Evolutionary conservation across 2,797 vertebrate species (phyloP).

Genomic region (Diplodus puntazzo): DNA sequence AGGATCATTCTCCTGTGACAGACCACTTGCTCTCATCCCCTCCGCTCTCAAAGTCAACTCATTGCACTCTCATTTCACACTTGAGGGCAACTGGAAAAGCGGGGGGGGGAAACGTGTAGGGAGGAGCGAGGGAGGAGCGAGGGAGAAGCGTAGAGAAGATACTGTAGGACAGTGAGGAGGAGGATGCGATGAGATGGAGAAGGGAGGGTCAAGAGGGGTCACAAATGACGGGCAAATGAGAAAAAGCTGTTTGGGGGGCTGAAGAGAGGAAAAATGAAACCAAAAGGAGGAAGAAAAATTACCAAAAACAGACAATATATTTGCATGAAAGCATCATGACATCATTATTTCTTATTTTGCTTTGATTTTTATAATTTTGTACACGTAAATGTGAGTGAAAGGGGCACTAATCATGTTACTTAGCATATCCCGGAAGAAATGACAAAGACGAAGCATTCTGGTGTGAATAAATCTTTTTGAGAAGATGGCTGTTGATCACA

Average conservation of each 20-base stretch:
- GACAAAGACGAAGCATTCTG: not conserved
- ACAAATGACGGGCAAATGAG: slow-evolving; percentile 29
- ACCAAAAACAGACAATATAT: not conserved
- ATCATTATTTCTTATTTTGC: not conserved
- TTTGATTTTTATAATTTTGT: not conserved
- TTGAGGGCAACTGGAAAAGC: slow-evolving; percentile 64
- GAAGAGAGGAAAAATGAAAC: slow-evolving; percentile 15
- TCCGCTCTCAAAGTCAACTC: slow-evolving; percentile 69
- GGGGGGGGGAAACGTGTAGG: not conserved
- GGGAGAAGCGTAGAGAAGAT: slow-evolving; percentile 25
- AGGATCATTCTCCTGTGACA: slow-evolving; percentile 77
- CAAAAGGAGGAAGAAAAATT: not conserved
- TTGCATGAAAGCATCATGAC: not conserved
- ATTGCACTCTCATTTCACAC: slow-evolving; percentile 81
- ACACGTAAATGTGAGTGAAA: not conserved
- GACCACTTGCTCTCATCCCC: slow-evolving; percentile 60
- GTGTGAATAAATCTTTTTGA: not conserved
- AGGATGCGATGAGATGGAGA: not conserved
- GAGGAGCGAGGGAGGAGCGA: no score
- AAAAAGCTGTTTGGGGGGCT: slow-evolving; percentile 19
- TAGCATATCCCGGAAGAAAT: not conserved
- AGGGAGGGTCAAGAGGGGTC: slow-evolving; percentile 28
- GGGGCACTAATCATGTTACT: not conserved
- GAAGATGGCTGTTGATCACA: not conserved
- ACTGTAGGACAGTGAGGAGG: slow-evolving; percentile 15